Base-by-base conservation (phyloP, 2,888 invertebrate species). In the Boloria euphrosyne region DNA sequence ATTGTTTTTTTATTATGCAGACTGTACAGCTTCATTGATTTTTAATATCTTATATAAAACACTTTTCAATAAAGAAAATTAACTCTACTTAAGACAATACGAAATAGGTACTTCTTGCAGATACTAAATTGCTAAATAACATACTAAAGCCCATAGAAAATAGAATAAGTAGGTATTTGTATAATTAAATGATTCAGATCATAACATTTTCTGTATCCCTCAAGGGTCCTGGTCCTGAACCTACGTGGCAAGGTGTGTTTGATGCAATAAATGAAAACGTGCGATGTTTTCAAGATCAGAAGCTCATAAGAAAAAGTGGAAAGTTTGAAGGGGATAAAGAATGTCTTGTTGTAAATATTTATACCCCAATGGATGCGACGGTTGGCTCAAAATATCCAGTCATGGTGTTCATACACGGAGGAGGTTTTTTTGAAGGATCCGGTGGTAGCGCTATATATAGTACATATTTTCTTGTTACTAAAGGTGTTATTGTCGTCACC, bases 361-460 rank as follows among this genome's bases (percentile, higher is more conserved):
- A 80, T 69, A 84, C 85, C 0, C 89, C 91, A 2, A 50, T 81
- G 0, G 74, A 80, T 18, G 67, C 75, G 0, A 18, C 62, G 1
- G 49, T 73, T 0, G 67, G 71, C 3, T 72, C 75, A 4, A 75
- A 73, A 6, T 74, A 87, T 16, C 87, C 90, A 0, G 89, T 90
- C 13, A 90, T 91, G 90, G 79, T 86, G 4, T 90, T 80, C 65
- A 80, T 91, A 2, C 91, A 91, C 43, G 91, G 91, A 6, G 91
- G 91, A 66, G 90, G 85, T 0, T 92, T 78, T 70, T 85, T 80
- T 46, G 75, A 82, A 54, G 89, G 89, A 0, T 86, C 89, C 0
- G 79, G 80, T 0, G 75, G 78, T 5, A 74, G 75, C 3, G 2
- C 78, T 0, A 4, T 87, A 1, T 90, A 87, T 18, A 90, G 90